phyloP scores from a whole-genome alignment of 35 echinoderm and acorn worm genomes.

The Diadema setosum region DNA sequence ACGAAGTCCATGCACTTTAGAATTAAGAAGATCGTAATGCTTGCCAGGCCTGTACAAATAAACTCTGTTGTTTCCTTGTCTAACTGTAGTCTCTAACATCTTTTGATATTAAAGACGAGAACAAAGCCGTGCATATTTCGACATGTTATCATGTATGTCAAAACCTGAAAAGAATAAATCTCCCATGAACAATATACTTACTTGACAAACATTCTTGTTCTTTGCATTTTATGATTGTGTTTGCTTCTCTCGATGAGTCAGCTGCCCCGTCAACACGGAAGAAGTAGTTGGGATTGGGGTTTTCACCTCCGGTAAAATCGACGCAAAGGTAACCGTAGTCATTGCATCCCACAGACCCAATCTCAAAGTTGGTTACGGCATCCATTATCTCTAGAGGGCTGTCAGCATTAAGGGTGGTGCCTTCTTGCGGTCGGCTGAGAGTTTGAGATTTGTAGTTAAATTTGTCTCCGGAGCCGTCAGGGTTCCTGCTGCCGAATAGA shows the following conservation, averaged over 20 bases:
- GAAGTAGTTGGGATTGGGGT: constrained; percentile 59
- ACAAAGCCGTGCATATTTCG: no score
- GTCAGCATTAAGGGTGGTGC: constrained; percentile 22
- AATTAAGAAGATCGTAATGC: no score
- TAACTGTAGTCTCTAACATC: no score
- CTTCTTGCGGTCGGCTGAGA: constrained; percentile 6
- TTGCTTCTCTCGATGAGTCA: background rate
- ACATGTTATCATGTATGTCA: no score
- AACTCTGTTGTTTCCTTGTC: no score
- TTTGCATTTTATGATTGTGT: constrained; percentile 48
- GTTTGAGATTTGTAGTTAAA: constrained; percentile 43
- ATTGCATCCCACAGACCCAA: constrained; percentile 70
- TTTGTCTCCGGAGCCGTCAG: constrained; percentile 44
- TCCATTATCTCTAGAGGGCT: constrained; percentile 33
- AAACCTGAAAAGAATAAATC: no score
- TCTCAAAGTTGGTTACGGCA: constrained; percentile 70
- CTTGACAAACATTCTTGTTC: constrained; percentile 70
- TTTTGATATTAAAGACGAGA: no score
- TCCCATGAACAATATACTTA: no score
- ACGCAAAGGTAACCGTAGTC: constrained; percentile 71
- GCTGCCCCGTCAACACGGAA: constrained; percentile 19
- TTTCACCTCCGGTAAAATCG: constrained; percentile 71
- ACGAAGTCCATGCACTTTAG: no score
- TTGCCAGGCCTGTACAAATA: no score
- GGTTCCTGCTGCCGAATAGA: constrained; percentile 61